Evolutionary conservation across 2,888 invertebrate species (phyloP), one percentile per base, ranked within the genome.

Genomic region (Theodoxus fluviatilis): DNA sequence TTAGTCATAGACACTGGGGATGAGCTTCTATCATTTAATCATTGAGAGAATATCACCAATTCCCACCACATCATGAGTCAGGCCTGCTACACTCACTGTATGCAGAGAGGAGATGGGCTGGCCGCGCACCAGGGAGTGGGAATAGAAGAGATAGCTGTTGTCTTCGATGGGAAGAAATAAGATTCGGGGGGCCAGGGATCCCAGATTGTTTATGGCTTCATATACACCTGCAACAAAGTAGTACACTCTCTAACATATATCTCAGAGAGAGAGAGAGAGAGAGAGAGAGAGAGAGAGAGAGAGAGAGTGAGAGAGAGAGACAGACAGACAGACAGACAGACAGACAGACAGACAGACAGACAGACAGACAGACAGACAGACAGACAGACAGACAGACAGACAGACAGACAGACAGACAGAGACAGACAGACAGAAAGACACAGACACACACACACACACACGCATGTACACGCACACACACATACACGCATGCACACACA

Each of bases 271-370:
- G 6, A 35, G 64, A 64, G 38, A 43, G 40, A 69, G 43, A 61
- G 61, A 61, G 31, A 61, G 40, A 61, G 40, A 25, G 28, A 68
- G 61, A 7, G 59, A 61, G 3, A 61, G 68, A 68, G 38, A 59
- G 68, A 38, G 40, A 57, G 68, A 68, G 59, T 61, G 59, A 59
- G 59, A 37, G 38, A 59, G 68, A 59, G 68, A 68, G 57, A 59
- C 59, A 59, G 59, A 68, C 40, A 40, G 47, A 59, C 38, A 61
- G 2, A 43, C n/a, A 63, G 43, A 61, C 0, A 61, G 43, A 59
- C 7, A 35, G 31, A 63, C 63, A 35, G 31, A 63, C 63, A 35
- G 31, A 63, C 63, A 35, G 31, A 63, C 63, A 35, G 31, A 63
- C 63, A 35, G 31, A 63, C 63, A 35, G 31, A 35, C 37, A 63